phyloP scores from a whole-genome alignment of 2,888 invertebrate species.

The Drosophila meridionalis region DNA sequence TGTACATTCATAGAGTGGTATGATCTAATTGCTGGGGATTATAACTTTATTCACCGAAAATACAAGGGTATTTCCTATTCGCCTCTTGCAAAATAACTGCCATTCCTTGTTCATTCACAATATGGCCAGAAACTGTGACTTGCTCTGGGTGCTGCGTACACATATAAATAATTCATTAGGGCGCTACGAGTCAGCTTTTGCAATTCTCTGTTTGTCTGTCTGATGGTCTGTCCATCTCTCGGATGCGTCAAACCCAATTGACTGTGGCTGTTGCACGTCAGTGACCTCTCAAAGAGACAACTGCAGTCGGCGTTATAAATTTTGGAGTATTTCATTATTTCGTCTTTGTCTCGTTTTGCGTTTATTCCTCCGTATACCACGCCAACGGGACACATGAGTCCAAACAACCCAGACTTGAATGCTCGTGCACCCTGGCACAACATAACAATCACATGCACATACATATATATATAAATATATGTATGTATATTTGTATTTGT shows the following conservation, averaged over 20 bases:
- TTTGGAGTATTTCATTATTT: slow-evolving; percentile 58
- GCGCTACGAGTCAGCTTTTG: slow-evolving; percentile 26
- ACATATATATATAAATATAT: background rate
- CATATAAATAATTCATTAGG: slow-evolving; percentile 70
- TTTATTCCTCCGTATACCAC: slow-evolving; percentile 29
- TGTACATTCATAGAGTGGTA: too few species aligned
- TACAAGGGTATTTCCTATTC: background rate
- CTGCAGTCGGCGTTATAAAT: slow-evolving; percentile 54
- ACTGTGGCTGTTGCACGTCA: slow-evolving; percentile 54
- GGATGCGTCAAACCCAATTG: slow-evolving; percentile 54
- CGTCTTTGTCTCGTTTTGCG: slow-evolving; percentile 46
- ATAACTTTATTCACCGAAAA: background rate
- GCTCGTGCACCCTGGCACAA: slow-evolving; percentile 27
- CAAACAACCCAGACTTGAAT: slow-evolving; percentile 30
- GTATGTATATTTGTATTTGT: slow-evolving; percentile 15
- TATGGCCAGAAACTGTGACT: slow-evolving; percentile 20
- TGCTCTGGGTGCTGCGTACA: slow-evolving; percentile 31
- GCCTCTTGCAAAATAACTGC: background rate
- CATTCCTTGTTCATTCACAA: slow-evolving; percentile 55
- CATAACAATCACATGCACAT: background rate
- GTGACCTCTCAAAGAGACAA: slow-evolving; percentile 49
- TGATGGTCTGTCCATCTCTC: slow-evolving; percentile 54
- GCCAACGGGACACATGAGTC: slow-evolving; percentile 64
- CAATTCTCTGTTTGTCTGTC: background rate
- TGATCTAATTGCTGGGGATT: background rate